Percentiles rank a stretch among this genome's conserved stretches.
These are phyloP conservation scores for Taphrorychus bicolor DNA, from an alignment of 2,888 invertebrate species.

Conservation along the genomic window DNA sequence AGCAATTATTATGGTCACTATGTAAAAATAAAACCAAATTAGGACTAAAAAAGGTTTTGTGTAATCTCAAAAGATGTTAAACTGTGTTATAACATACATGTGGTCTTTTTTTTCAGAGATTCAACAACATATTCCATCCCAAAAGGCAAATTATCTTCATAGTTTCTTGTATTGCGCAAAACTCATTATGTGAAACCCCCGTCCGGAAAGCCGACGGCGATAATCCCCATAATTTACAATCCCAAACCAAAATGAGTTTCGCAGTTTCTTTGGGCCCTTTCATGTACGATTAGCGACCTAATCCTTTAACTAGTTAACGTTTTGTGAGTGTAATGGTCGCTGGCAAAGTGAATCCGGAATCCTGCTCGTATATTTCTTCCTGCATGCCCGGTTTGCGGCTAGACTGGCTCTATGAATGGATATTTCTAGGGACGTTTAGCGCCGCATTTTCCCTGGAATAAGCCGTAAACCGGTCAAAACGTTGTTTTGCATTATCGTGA, in stretches of 20 bases:
- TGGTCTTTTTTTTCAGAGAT: too few relatives aligned
- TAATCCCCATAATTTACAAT: constrained; percentile 19
- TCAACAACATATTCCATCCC: neutral
- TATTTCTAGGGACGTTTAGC: constrained; percentile 58
- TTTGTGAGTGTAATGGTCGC: constrained; percentile 41
- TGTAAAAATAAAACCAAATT: too few relatives aligned
- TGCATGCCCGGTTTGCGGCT: constrained; percentile 53
- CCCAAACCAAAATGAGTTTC: constrained; percentile 27
- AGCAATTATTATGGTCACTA: too few relatives aligned
- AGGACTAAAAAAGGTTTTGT: too few relatives aligned
- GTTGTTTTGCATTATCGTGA: constrained; percentile 26
- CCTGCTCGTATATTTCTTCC: constrained; percentile 48
- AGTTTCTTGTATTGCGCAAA: neutral
- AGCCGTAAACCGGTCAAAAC: constrained; percentile 54
- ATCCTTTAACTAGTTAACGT: constrained; percentile 50
- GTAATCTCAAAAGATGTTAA: too few relatives aligned
- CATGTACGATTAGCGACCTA: constrained; percentile 47
- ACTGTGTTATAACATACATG: too few relatives aligned
- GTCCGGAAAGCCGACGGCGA: constrained; percentile 2
- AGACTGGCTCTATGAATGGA: constrained; percentile 56
- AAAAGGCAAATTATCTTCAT: neutral
- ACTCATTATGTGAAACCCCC: neutral
- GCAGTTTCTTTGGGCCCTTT: constrained; percentile 36
- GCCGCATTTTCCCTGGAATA: constrained; percentile 54
- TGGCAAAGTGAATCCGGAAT: constrained; percentile 49